Evolutionary conservation across 1,140 invertebrate genomes (phyloP).

Genomic region (Temnothorax longispinosus): DNA sequence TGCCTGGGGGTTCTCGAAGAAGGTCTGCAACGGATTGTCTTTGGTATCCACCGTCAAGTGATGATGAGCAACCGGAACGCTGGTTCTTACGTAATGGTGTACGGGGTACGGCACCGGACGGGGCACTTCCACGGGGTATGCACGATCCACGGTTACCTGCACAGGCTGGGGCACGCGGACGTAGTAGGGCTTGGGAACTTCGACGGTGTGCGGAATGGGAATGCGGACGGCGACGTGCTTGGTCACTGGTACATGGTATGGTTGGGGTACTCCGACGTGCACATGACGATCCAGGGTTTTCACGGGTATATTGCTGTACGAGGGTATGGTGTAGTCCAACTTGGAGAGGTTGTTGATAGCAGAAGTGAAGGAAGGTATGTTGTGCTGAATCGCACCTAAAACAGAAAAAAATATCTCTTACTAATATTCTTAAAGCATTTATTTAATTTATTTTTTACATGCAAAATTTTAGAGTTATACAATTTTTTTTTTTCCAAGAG

Average conservation of each 20-base stretch:
- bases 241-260: constrained; percentile 32
- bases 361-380: background rate
- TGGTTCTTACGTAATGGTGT: background rate
- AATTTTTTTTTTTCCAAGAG: background rate
- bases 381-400: background rate
- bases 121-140: background rate
- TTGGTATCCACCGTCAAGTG: background rate
- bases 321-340: background rate
- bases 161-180: constrained; percentile 34
- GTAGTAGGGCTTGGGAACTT: constrained; percentile 34
- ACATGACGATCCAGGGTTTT: constrained; percentile 2
- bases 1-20: constrained; percentile 45
- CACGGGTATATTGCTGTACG: background rate
- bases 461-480: background rate
- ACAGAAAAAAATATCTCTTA: background rate
- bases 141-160: background rate
- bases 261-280: constrained; percentile 32
- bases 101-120: constrained; percentile 33
- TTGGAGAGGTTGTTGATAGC: background rate
- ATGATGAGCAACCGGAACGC: background rate
- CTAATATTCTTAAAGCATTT: background rate
- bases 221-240: constrained; percentile 31
- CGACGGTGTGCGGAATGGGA: background rate
- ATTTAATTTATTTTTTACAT: background rate
- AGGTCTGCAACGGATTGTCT: constrained; percentile 1